Percentiles rank a stretch among this genome's conserved stretches.
Conservation (phyloP, 2,888 invertebrate species). For the Yponomeuta plumbellus region DNA sequence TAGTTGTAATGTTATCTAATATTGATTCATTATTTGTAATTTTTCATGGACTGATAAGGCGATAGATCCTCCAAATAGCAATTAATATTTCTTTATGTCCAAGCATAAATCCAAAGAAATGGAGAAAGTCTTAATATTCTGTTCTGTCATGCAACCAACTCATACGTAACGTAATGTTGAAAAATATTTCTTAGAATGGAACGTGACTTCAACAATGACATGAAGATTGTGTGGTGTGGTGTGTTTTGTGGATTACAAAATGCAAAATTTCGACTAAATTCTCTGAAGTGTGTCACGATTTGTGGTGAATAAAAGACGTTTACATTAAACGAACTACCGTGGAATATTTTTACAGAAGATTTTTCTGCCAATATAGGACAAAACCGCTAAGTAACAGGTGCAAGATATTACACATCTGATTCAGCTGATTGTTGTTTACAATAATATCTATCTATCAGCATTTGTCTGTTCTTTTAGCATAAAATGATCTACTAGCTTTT, state of each 20-base stretch:
- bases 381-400: not conserved
- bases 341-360: not conserved
- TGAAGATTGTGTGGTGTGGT: not conserved
- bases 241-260: constrained; percentile 11
- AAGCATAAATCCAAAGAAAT: not conserved
- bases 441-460: constrained; percentile 14
- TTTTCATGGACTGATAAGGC: not conserved
- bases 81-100: not conserved
- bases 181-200: not conserved
- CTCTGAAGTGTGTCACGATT: not conserved
- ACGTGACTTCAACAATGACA: not conserved
- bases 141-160: not conserved
- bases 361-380: not conserved
- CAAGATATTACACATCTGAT: constrained; percentile 21
- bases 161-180: not conserved
- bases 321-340: not conserved
- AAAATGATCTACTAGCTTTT: no score
- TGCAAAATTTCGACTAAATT: not conserved
- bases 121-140: constrained; percentile 12
- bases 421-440: constrained; percentile 54
- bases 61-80: not conserved
- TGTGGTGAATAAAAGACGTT: not conserved
- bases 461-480: not conserved
- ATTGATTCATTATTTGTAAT: not conserved
- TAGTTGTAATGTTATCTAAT: not conserved